Percentiles rank a stretch among this genome's conserved stretches.
phyloP scores from a whole-genome alignment of 2,113 vertebrate species.

The Pituophis catenifer region DNA sequence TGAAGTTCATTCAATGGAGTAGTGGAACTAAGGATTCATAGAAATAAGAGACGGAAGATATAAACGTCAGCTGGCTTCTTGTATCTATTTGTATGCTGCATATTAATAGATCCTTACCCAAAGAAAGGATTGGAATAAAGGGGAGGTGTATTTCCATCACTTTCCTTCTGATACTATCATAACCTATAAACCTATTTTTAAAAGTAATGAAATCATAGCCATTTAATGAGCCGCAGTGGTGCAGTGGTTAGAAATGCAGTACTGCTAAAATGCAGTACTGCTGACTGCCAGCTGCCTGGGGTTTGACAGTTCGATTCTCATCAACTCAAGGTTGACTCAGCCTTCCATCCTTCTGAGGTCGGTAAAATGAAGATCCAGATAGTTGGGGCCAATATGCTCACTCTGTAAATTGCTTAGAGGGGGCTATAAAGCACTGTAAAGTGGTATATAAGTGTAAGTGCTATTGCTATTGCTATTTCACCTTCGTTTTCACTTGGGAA shows the following conservation, averaged over 20 bases:
- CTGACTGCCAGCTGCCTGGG: too few species aligned
- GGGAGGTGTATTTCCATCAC: neutral
- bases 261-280: too few species aligned
- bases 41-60: neutral
- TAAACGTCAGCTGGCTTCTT: neutral
- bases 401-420: too few species aligned
- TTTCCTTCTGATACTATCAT: neutral
- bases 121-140: neutral
- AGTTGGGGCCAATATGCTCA: too few species aligned
- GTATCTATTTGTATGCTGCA: neutral
- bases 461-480: neutral
- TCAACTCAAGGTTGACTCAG: too few species aligned
- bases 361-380: too few species aligned
- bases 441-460: too few species aligned
- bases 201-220: neutral
- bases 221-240: neutral
- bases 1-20: neutral
- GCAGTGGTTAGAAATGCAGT: too few species aligned
- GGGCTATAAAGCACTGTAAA: too few species aligned
- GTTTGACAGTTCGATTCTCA: too few species aligned
- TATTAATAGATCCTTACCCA: neutral
- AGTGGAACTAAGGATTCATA: neutral
- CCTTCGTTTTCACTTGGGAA: rapidly evolving
- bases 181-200: constrained; percentile 10
- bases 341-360: too few species aligned